Base-by-base conservation (phyloP, 2,888 invertebrate species). In the Vandiemenella viatica region DNA sequence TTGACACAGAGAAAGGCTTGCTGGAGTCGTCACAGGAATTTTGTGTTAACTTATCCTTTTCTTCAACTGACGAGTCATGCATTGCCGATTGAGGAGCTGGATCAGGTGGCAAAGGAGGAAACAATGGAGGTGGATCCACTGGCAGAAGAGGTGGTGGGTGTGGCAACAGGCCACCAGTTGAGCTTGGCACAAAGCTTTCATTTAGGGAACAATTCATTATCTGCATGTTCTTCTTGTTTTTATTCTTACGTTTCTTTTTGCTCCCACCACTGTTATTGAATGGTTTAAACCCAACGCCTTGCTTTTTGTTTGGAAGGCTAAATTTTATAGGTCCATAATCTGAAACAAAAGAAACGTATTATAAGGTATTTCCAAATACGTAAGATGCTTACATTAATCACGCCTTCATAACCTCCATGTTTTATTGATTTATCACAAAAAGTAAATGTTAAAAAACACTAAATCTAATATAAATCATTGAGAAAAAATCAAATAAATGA, bases 201-300 rank as follows among this genome's bases (percentile, higher is more conserved):
- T 49, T 59, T 52, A 58, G 47, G 6, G 10, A 20, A 6, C 17
- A 17, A 42, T 57, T 50, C 44, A 61, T 66, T 61, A 71, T 61
- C 37, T 61, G 59, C 43, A 60, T 58, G 45, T 69, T 67, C 59
- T 69, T 73, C 56, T 74, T 75, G 61, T 78, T 77, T 60, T 80
- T 82, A 54, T 79, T 76, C 67, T 83, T 85, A 46, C 83, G 76
- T 62, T 85, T 85, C 68, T 83, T 85, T 69, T 85, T 84, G 1
- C 74, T 72, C 10, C 71, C 73, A 50, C 73, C 76, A 52, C 69
- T 52, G 19, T 32, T 41, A 32, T 48, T 48, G 20, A 52, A 52
- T 19, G 49, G 47, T 17, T 47, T 49, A 40, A 49, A 66, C 4
- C 63, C 62, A 21, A 63, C 55, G 40, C 64, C 66, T 8, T 62